Evolutionary conservation across 2,113 vertebrate genomes (phyloP).

Genomic region (Bothrops jararaca): DNA sequence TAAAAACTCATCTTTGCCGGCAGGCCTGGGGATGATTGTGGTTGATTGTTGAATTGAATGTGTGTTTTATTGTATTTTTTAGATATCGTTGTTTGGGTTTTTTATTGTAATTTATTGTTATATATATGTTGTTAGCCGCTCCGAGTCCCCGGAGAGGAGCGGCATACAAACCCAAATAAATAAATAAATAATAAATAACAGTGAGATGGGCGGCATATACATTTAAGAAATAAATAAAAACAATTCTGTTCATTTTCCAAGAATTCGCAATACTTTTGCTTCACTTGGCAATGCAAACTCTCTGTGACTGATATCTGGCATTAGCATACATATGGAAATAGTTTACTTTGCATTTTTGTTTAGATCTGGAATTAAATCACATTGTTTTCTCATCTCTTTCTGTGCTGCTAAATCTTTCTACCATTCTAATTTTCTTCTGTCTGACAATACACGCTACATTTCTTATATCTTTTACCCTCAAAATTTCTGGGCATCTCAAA

Average conservation of each 20-base stretch:
- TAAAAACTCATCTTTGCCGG: too few species aligned
- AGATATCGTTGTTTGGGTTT: too few species aligned
- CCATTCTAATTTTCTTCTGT: neutral
- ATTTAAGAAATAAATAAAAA: neutral
- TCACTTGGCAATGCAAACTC: neutral
- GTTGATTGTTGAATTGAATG: too few species aligned
- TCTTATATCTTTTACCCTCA: neutral
- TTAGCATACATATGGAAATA: neutral
- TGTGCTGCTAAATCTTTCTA: neutral
- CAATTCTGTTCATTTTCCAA: conserved; percentile 12
- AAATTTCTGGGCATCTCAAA: neutral
- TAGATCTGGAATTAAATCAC: neutral
- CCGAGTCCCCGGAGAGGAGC: too few species aligned
- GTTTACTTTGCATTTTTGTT: neutral
- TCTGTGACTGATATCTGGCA: neutral
- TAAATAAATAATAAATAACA: too few species aligned
- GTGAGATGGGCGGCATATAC: neutral
- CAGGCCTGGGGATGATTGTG: too few species aligned
- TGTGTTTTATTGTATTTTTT: too few species aligned
- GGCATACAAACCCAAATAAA: too few species aligned
- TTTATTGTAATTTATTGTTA: too few species aligned
- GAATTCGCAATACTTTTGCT: conserved; percentile 12
- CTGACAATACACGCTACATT: neutral
- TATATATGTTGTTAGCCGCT: too few species aligned
- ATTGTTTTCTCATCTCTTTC: neutral